Base-by-base conservation (phyloP, 2,113 vertebrate species). In the Ciconia maguari region DNA sequence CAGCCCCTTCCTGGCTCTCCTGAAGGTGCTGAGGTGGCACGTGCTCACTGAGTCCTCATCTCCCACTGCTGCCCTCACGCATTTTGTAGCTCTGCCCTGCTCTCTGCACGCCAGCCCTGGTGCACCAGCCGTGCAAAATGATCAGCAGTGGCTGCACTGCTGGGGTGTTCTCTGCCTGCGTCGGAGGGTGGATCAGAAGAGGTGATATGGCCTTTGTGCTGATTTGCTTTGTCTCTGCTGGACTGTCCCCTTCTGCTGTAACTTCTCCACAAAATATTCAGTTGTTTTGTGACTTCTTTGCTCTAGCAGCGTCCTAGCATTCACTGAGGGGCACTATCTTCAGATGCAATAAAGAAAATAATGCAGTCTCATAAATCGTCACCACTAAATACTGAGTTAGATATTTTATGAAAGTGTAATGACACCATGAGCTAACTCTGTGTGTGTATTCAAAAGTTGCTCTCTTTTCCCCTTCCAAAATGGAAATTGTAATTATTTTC, bases 131-230 rank as follows among this genome's bases (percentile, higher is more conserved):
- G 22, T 27, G 58, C 42, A 34, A 36, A 81, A 36, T 24, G 2
- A 0, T 19, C 60, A 20, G 32, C 64, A 52, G 69, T 6, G 18
- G 14, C 70, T 52, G 51, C 19, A 1, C n/a, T 51, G 30, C 57
- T 72, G 62, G 15, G 17, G 3, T 49, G 20, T 32, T 42, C 2
- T 0, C 74, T 78, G 51, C 42, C 38, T 34, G 1, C 1, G 0
- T 17, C 6, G 25, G 8, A 66, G 14, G 2, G 16, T 6, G 34
- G 25, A 29, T 75, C 65, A 62, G 48, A 81, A 58, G 41, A 70
- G 22, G 10, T 29, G 19, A 10, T 55, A 6, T 0, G 27, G 79
- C 44, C 61, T 72, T 79, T 2, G 4, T 60, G 52, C n/a, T 38
- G 9, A 38, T 68, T 85, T 92, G 69, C 24, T 71, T 79, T 90